These are phyloP conservation scores for Cerastis rubricosa DNA, from an alignment of 2,888 invertebrate genomes.

Conservation along the genomic window DNA sequence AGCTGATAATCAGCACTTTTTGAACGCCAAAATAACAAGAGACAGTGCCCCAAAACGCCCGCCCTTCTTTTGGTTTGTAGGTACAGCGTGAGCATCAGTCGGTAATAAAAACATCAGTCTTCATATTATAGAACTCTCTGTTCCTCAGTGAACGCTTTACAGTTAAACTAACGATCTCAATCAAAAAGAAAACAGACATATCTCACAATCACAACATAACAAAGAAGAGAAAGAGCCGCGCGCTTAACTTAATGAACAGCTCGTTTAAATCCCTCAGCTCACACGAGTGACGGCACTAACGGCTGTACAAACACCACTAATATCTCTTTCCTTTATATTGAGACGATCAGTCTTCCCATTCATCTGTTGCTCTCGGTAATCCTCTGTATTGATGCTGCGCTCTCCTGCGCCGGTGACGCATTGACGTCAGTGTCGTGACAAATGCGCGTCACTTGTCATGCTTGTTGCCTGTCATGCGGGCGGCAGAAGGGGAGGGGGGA, in stretches of 20 bases:
- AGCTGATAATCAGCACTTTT: no score
- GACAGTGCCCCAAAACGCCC: no score
- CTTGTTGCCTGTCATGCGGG: constrained; percentile 54
- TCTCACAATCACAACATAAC: constrained; percentile 1
- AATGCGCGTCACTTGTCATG: constrained; percentile 62
- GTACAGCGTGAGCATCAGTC: background rate
- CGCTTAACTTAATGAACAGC: constrained; percentile 36
- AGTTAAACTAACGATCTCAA: constrained; percentile 6
- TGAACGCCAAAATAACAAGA: no score
- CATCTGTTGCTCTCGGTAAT: constrained; percentile 21
- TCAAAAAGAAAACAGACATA: constrained; percentile 24
- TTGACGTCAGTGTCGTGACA: constrained; percentile 36
- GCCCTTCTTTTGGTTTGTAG: background rate
- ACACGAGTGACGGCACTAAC: background rate
- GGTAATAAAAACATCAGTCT: background rate
- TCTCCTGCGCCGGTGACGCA: constrained; percentile 21
- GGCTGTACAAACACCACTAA: constrained; percentile 35
- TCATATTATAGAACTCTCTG: background rate
- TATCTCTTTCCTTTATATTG: constrained; percentile 14
- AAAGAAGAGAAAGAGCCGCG: constrained; percentile 23
- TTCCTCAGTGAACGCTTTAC: background rate
- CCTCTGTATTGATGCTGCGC: constrained; percentile 13
- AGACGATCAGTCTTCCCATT: constrained; percentile 16
- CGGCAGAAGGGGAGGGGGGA: background rate
- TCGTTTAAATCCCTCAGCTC: constrained; percentile 42